Conservation (phyloP, 2,797 vertebrate species). For the Pterois miles region DNA sequence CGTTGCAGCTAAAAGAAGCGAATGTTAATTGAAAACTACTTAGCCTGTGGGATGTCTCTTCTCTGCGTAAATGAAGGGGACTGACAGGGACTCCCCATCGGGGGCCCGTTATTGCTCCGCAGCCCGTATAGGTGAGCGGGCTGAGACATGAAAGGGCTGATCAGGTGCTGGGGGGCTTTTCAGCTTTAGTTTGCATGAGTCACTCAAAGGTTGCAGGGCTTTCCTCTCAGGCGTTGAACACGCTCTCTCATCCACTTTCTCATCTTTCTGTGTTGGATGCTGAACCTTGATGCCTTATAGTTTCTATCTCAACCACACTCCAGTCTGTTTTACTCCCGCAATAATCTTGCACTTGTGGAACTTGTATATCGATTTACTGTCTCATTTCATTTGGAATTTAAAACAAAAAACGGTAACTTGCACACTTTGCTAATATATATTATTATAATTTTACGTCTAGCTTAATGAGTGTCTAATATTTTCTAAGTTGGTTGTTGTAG, state of each 20-base stretch:
- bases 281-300: not conserved
- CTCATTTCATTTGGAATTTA: too few species aligned
- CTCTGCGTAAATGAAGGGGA: constrained; percentile 56
- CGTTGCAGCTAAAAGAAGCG: constrained; percentile 49
- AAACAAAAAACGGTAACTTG: too few species aligned
- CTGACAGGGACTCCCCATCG: constrained; percentile 39
- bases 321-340: too few species aligned
- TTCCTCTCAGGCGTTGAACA: not conserved
- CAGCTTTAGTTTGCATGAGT: constrained; percentile 5
- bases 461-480: accelerated
- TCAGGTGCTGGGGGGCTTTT: constrained; percentile 51
- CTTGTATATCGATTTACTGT: accelerated
- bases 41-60: constrained; percentile 46
- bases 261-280: too few species aligned
- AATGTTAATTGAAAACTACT: constrained; percentile 73
- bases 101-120: not conserved
- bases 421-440: too few species aligned
- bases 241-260: not conserved
- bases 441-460: accelerated
- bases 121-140: constrained; percentile 26
- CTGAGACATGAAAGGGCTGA: constrained; percentile 36
- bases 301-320: too few species aligned
- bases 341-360: too few species aligned
- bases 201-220: not conserved
- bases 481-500: too few species aligned